Percentiles rank a stretch among this genome's conserved stretches.
Evolutionary conservation across 2,113 vertebrate species (phyloP).

Genomic region (Phodopus roborovskii): DNA sequence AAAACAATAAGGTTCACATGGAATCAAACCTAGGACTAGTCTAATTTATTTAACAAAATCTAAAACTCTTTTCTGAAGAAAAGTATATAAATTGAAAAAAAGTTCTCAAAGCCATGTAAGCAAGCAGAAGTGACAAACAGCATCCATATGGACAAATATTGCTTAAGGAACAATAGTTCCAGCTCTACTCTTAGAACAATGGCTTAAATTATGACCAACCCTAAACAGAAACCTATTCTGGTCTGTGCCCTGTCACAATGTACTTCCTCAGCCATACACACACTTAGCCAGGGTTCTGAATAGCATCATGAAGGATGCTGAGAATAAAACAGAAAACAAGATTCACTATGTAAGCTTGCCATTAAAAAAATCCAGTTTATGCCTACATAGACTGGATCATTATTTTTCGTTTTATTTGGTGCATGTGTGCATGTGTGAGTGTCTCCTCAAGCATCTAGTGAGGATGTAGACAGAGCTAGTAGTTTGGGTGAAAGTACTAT

Average conservation of each 20-base stretch:
- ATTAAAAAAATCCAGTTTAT: slow-evolving; percentile 41
- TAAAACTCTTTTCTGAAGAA: slow-evolving; percentile 29
- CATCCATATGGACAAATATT: slow-evolving; percentile 42
- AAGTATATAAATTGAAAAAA: slow-evolving; percentile 6
- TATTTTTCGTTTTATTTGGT: not conserved
- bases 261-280: slow-evolving; percentile 26
- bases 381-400: not conserved
- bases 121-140: slow-evolving; percentile 16
- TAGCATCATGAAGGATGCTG: not conserved
- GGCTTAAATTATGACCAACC: slow-evolving; percentile 18
- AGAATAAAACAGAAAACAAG: slow-evolving; percentile 61
- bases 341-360: not conserved
- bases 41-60: slow-evolving; percentile 44
- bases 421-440: not conserved
- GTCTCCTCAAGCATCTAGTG: slow-evolving; percentile 2
- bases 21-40: slow-evolving; percentile 43
- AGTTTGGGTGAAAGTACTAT: not conserved
- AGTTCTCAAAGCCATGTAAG: slow-evolving; percentile 33
- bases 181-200: slow-evolving; percentile 51
- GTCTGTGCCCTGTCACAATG: slow-evolving; percentile 28
- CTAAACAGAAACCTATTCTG: slow-evolving; percentile 57
- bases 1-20: not conserved
- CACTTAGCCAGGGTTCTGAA: not conserved
- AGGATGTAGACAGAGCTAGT: slow-evolving; percentile 38
- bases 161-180: slow-evolving; percentile 40